phyloP scores from a whole-genome alignment of 1,140 invertebrate species.

The Ditylenchus dipsaci region DNA sequence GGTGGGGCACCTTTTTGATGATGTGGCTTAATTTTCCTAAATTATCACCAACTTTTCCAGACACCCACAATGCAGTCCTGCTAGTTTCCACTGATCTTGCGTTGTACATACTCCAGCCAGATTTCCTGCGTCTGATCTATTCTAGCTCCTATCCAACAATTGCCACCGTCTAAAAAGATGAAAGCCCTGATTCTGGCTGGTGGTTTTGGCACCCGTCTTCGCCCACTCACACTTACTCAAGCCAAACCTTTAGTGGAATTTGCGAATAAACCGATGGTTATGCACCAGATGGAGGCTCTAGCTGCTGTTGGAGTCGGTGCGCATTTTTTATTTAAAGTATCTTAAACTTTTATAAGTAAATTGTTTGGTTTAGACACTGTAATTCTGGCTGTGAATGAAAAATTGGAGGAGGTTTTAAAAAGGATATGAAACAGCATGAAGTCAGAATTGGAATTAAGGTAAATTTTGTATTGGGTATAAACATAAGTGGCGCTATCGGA shows the following conservation, averaged over 20 bases:
- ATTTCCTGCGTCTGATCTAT: too few relatives aligned
- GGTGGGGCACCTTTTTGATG: too few relatives aligned
- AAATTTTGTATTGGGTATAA: background rate
- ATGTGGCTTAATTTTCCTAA: too few relatives aligned
- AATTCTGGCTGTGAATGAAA: conserved; percentile 93
- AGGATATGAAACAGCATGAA: conserved; percentile 80
- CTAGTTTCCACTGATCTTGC: too few relatives aligned
- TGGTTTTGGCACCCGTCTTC: conserved; percentile 90
- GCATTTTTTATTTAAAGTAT: conserved; percentile 59
- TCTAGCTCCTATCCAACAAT: too few relatives aligned
- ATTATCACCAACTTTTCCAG: too few relatives aligned
- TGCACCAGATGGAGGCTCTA: conserved; percentile 76
- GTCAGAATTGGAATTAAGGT: conserved; percentile 65
- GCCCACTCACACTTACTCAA: conserved; percentile 87
- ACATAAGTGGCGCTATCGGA: background rate
- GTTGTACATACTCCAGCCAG: too few relatives aligned
- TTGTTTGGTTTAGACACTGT: conserved; percentile 76
- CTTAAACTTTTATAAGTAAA: too few relatives aligned
- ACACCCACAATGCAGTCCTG: too few relatives aligned
- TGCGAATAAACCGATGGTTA: conserved; percentile 95
- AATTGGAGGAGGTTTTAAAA: conserved; percentile 92
- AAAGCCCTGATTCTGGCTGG: conserved; percentile 67
- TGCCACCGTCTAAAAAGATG: background rate
- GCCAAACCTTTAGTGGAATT: conserved; percentile 98
- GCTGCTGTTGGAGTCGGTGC: too few relatives aligned